These are phyloP conservation scores for Astyanax mexicanus DNA, from an alignment of 2,797 vertebrate genomes.

Conservation along the genomic window DNA sequence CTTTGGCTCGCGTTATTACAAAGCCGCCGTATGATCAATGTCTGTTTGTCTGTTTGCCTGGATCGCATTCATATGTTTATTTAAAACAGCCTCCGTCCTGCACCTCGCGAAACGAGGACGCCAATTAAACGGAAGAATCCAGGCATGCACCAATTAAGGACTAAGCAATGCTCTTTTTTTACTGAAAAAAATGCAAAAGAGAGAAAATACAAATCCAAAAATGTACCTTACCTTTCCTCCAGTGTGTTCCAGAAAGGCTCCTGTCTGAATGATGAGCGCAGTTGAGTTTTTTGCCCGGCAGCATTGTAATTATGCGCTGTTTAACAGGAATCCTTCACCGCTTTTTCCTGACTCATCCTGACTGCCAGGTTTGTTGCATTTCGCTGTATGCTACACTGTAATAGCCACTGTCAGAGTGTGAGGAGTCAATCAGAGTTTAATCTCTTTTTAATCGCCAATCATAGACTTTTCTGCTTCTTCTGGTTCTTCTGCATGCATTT, in stretches of 20 bases:
- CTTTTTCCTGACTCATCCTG: slow-evolving; percentile 47
- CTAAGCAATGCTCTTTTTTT: not conserved
- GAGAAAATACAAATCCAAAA: not conserved
- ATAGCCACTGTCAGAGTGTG: slow-evolving; percentile 52
- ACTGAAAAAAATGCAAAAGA: not conserved
- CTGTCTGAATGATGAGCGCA: slow-evolving; percentile 36
- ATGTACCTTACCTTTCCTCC: not conserved
- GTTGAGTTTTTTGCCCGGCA: slow-evolving; percentile 57
- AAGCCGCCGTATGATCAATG: slow-evolving; percentile 23
- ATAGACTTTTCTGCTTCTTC: slow-evolving; percentile 42
- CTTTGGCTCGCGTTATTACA: slow-evolving; percentile 40
- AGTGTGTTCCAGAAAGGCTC: not conserved
- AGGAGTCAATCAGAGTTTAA: slow-evolving; percentile 46
- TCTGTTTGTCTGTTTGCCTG: slow-evolving; percentile 13
- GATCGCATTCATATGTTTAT: not conserved
- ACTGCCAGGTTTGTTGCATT: slow-evolving; percentile 58
- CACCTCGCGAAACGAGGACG: not conserved
- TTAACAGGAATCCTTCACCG: slow-evolving; percentile 58
- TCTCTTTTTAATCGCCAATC: slow-evolving; percentile 60
- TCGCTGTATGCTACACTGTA: slow-evolving; percentile 67
- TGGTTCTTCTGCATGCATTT: slow-evolving; percentile 58
- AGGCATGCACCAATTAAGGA: slow-evolving; percentile 32
- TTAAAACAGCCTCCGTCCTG: not conserved
- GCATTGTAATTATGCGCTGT: slow-evolving; percentile 69
- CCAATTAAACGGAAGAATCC: slow-evolving; percentile 43